Conservation (phyloP, 2,797 vertebrate genomes). For the Molothrus aeneus region DNA sequence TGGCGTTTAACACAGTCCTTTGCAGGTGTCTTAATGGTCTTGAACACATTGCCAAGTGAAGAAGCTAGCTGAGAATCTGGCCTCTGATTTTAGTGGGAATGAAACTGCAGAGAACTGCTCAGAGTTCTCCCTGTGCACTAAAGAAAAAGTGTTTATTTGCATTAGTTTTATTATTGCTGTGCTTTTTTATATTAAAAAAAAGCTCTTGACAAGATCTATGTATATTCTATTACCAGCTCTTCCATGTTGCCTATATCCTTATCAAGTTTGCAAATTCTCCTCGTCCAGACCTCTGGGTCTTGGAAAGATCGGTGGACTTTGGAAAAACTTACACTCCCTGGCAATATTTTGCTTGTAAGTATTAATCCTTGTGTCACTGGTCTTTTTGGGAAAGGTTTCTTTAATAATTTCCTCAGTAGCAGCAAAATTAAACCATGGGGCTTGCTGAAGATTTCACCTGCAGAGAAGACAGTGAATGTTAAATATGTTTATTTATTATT, state of each 20-base stretch:
- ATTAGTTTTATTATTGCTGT: neutral
- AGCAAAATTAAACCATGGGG: neutral
- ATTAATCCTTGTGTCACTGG: neutral
- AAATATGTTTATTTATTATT: neutral
- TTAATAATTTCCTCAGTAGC: neutral
- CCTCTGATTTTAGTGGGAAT: neutral
- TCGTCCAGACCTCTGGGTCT: constrained; percentile 92
- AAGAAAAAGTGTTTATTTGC: neutral
- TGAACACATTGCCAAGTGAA: neutral
- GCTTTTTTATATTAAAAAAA: neutral
- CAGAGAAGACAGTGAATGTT: neutral
- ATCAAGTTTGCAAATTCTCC: constrained; percentile 97
- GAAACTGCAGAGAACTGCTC: neutral
- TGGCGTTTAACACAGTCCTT: neutral
- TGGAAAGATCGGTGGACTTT: constrained; percentile 90
- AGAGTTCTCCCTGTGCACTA: neutral
- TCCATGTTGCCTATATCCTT: constrained; percentile 92
- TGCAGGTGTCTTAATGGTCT: neutral
- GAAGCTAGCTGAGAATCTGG: neutral
- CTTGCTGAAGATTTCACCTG: neutral
- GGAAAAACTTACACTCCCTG: constrained; percentile 88
- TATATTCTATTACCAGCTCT: constrained; percentile 82
- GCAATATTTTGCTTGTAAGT: constrained; percentile 97
- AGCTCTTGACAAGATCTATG: neutral
- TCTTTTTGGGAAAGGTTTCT: neutral